A percentile compares a stretch with the other conserved stretches of the same genome.
These are phyloP conservation scores for Aphelenchoides besseyi DNA, from an alignment of 1,140 invertebrate genomes.

Conservation along the genomic window DNA sequence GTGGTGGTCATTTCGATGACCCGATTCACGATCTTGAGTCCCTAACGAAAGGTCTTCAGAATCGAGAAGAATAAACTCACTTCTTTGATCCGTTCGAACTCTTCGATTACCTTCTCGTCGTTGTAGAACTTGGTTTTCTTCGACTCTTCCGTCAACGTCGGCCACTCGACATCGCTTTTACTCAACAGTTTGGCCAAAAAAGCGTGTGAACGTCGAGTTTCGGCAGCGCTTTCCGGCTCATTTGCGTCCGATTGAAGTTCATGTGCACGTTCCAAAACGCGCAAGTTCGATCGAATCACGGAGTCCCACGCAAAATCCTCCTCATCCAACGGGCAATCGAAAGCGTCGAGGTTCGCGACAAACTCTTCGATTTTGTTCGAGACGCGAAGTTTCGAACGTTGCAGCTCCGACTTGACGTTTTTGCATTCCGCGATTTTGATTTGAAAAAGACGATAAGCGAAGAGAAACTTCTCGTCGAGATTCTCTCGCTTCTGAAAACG, in stretches of 20 bases:
- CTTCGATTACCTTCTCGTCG: neutral
- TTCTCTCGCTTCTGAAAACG: too few species aligned
- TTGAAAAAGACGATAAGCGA: neutral
- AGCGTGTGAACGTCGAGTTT: neutral
- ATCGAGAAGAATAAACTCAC: neutral
- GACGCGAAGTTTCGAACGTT: too few species aligned
- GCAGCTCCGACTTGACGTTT: too few species aligned
- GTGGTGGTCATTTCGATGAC: neutral
- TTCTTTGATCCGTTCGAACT: neutral
- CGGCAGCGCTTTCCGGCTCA: neutral
- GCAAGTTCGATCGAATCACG: neutral
- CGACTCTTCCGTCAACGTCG: too few species aligned
- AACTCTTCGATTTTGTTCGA: neutral
- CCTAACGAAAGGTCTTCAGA: constrained; percentile 5
- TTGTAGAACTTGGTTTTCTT: neutral
- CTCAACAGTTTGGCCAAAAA: neutral
- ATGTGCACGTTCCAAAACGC: neutral
- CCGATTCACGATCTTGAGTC: neutral
- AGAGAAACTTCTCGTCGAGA: neutral
- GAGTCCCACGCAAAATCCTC: neutral
- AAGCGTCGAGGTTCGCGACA: neutral
- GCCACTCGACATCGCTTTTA: neutral
- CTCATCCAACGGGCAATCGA: neutral
- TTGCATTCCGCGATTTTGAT: neutral
- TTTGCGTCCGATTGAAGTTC: neutral